These are phyloP conservation scores for Stigmatopora nigra DNA, from an alignment of 2,113 vertebrate species.

Conservation along the genomic window DNA sequence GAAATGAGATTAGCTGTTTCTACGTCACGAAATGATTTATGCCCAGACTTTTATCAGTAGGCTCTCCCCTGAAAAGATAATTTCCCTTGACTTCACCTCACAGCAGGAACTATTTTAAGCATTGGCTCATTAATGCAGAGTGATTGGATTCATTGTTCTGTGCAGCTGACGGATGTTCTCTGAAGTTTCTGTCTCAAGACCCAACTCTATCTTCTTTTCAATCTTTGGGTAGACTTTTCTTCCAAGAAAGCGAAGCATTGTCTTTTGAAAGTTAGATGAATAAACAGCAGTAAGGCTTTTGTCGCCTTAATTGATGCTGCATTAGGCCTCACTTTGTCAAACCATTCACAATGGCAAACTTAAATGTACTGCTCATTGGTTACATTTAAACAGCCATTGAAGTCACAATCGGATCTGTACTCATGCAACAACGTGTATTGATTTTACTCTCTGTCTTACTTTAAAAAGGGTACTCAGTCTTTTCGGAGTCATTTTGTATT, in stretches of 20 bases:
- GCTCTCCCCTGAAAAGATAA: constrained; percentile 57
- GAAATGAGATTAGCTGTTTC: constrained; percentile 61
- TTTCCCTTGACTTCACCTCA: constrained; percentile 66
- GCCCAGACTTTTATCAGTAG: constrained; percentile 61
- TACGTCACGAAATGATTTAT: constrained; percentile 63
- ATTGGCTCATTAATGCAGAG: constrained; percentile 66
- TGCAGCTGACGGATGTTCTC: constrained; percentile 63
- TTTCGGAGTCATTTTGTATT: neutral
- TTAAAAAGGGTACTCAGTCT: neutral
- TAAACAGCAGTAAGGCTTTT: constrained; percentile 54
- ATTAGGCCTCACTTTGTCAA: constrained; percentile 50
- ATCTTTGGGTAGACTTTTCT: constrained; percentile 53
- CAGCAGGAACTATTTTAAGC: constrained; percentile 69
- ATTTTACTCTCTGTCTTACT: constrained; percentile 20
- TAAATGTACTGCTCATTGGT: constrained; percentile 34
- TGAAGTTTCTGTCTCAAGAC: constrained; percentile 58
- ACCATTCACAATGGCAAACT: constrained; percentile 48
- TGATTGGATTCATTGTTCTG: constrained; percentile 70
- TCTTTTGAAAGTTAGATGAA: constrained; percentile 58
- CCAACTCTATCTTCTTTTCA: constrained; percentile 54
- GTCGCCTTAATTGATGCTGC: constrained; percentile 51
- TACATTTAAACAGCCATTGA: constrained; percentile 27
- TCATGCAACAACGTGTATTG: constrained; percentile 16
- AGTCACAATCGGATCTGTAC: constrained; percentile 11
- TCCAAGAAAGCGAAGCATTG: constrained; percentile 51